These are phyloP conservation scores for Philhelius pedissequus DNA, from an alignment of 2,888 invertebrate species.

Conservation along the genomic window DNA sequence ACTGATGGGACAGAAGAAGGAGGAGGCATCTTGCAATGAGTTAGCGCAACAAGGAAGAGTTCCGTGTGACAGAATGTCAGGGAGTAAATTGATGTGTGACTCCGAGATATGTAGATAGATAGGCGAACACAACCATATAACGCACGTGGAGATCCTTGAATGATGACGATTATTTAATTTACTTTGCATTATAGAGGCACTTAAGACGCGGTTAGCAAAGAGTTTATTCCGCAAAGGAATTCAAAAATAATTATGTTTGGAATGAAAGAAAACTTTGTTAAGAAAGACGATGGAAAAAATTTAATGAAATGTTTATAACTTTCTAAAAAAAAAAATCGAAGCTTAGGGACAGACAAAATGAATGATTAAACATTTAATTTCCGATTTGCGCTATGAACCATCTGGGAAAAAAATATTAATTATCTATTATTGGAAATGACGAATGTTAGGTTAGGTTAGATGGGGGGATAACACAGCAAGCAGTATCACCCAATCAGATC, in stretches of 20 bases:
- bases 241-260: neutral
- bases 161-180: neutral
- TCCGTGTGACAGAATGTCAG: conserved; percentile 44
- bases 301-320: too few species aligned
- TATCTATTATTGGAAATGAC: too few species aligned
- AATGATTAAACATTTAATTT: too few species aligned
- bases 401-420: too few species aligned
- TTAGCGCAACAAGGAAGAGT: conserved; percentile 37
- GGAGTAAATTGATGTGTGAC: conserved; percentile 38
- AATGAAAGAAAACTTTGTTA: neutral
- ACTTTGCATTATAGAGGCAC: neutral
- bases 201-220: neutral
- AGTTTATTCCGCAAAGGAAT: neutral
- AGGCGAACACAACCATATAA: neutral
- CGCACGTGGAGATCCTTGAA: conserved; percentile 5
- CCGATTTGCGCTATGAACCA: too few species aligned
- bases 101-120: neutral
- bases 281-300: neutral
- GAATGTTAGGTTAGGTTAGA: too few species aligned
- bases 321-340: neutral
- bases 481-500: too few species aligned
- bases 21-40: neutral
- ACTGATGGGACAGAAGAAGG: conserved; percentile 17
- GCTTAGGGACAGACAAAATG: too few species aligned
- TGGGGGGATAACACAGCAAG: too few species aligned